Evolutionary conservation across 2,888 invertebrate genomes (phyloP), one percentile per base, ranked within the genome.

Genomic region (Psococerastis gibbosa): DNA sequence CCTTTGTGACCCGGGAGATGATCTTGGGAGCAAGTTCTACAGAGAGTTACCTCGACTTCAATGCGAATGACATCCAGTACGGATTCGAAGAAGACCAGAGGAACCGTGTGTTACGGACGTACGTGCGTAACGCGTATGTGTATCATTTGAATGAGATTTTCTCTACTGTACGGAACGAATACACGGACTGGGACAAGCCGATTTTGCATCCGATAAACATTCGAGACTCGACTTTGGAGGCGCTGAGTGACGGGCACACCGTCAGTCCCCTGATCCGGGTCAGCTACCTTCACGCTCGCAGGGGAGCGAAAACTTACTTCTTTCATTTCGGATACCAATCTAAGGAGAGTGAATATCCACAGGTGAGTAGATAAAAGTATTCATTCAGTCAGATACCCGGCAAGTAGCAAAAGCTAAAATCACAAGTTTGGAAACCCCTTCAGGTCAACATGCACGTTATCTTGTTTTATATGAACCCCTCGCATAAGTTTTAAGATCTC

Each of bases 121-220:
- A 85, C 63, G 91, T 94, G 49, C 74, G 92, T 50, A 95, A 95
- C 66, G 79, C 91, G 46, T 95, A 85, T 65, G 81, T 83, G 59
- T 95, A 82, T 65, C 94, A 95, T 64, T 71, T 92, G 53, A 89
- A 88, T 64, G 92, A 94, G 67, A 88, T 88, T 57, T 85, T 87
- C 63, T 88, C 91, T 43, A 89, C 92, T 43, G 69, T 94, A 27
- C 69, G 81, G 63, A 92, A 94, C 61, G 91, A 94, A 63, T 95
- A 95, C 64, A 92, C 91, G 47, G 91, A 94, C 62, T 94, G 94
- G 92, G 88, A 84, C 62, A 74, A 78, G 54, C 81, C 84, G 2
- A 78, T 84, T 52, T 79, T 85, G 55, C 84, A 83, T 61, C 83
- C 87, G 49, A 69, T 81, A 57, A 81, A 79, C 59, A 84, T 85